Evolutionary conservation across 2,797 vertebrate species (phyloP).

Genomic region (Cygnus olor): DNA sequence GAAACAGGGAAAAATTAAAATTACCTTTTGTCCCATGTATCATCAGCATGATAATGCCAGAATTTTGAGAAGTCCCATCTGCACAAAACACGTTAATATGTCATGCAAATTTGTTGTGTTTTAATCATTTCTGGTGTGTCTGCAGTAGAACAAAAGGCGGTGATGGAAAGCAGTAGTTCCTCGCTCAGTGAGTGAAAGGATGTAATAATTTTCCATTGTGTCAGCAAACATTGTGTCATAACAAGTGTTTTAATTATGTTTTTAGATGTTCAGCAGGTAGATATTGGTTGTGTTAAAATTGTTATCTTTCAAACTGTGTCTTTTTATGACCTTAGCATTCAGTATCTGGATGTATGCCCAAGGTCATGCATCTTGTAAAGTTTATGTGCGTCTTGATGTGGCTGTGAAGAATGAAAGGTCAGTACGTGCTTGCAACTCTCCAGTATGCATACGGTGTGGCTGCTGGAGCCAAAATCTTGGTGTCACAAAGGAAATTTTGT

Average conservation of each 20-base stretch:
- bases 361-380: not conserved
- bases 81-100: not conserved
- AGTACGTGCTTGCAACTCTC: not conserved
- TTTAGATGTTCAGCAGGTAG: not conserved
- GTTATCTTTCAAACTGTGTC: not conserved
- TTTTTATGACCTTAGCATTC: not conserved
- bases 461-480: not conserved
- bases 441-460: rapidly evolving
- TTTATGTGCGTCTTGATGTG: not conserved
- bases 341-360: not conserved
- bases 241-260: constrained; percentile 23
- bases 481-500: not conserved
- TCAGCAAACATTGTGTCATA: constrained; percentile 8
- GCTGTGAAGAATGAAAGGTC: not conserved
- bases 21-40: rapidly evolving
- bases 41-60: not conserved
- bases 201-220: not conserved
- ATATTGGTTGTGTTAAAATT: not conserved
- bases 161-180: not conserved
- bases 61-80: not conserved
- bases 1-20: not conserved
- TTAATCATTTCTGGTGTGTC: not conserved
- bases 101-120: not conserved
- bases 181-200: not conserved
- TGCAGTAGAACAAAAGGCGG: not conserved